Conservation (phyloP, 2,113 vertebrate species). For the Bufo bufo region DNA sequence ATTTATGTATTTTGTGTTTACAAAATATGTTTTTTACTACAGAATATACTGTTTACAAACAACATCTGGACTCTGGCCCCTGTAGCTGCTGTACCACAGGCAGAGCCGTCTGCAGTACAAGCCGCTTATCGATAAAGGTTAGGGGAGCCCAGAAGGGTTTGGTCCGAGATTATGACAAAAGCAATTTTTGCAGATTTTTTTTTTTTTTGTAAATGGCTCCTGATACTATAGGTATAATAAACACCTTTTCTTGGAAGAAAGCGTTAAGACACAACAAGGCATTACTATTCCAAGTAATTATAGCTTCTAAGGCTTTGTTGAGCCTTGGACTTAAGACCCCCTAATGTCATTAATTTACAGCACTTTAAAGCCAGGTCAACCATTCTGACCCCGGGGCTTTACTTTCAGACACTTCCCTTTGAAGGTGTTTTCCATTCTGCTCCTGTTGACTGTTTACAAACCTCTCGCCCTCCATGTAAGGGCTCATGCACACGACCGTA, state of each 20-base stretch:
- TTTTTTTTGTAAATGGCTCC: background rate
- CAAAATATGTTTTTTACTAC: too few relatives aligned
- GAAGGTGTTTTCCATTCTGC: background rate
- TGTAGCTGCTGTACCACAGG: too few relatives aligned
- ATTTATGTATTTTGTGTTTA: background rate
- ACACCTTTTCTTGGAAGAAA: background rate
- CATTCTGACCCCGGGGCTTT: constrained; percentile 29
- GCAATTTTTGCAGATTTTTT: too few relatives aligned
- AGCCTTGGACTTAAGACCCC: background rate
- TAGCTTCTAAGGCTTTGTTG: constrained; percentile 19
- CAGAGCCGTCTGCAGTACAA: too few relatives aligned
- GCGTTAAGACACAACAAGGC: background rate
- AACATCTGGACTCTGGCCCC: too few relatives aligned
- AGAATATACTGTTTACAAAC: too few relatives aligned
- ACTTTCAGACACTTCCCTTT: constrained; percentile 28
- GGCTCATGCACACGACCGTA: too few relatives aligned
- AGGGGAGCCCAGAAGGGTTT: too few relatives aligned
- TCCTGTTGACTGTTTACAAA: constrained; percentile 29
- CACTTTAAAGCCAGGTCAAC: constrained; percentile 33
- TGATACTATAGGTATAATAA: background rate
- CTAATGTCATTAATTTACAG: constrained; percentile 35
- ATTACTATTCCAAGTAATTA: background rate
- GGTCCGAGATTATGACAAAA: too few relatives aligned
- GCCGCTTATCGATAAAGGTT: too few relatives aligned
- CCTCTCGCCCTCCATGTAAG: background rate